These are phyloP conservation scores for Labrus mixtus DNA, from an alignment of 2,113 vertebrate genomes.

Conservation along the genomic window DNA sequence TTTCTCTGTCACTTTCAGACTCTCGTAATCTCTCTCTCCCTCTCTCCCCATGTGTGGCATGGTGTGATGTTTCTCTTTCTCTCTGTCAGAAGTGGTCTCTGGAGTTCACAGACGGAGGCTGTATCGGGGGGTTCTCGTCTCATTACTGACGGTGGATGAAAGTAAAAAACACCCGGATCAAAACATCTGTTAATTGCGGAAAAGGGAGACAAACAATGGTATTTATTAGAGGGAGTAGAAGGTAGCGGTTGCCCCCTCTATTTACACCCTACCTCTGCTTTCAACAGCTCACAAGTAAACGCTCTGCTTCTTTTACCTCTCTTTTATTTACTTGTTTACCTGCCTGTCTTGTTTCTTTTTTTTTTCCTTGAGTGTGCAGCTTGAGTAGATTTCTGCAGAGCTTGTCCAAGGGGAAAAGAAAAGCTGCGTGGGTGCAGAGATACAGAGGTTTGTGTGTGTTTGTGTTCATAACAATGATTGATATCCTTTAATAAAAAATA, in stretches of 20 bases:
- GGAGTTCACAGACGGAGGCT: slow-evolving; percentile 62
- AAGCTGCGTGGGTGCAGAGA: not conserved
- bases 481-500: not conserved
- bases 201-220: slow-evolving; percentile 75
- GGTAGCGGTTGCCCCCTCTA: slow-evolving; percentile 56
- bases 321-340: slow-evolving; percentile 49
- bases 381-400: slow-evolving; percentile 16
- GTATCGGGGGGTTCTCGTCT: slow-evolving; percentile 64
- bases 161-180: slow-evolving; percentile 69
- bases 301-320: slow-evolving; percentile 9
- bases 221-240: slow-evolving; percentile 67
- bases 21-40: slow-evolving; percentile 1
- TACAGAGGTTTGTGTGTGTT: not conserved
- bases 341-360: slow-evolving; percentile 16
- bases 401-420: accelerated
- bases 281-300: slow-evolving; percentile 44
- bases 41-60: slow-evolving; percentile 11
- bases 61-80: slow-evolving; percentile 68
- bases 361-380: slow-evolving; percentile 1
- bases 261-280: slow-evolving; percentile 55
- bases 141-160: slow-evolving; percentile 75
- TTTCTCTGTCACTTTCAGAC: slow-evolving; percentile 45
- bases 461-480: not conserved
- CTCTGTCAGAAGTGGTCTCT: slow-evolving; percentile 66
- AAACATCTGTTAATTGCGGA: slow-evolving; percentile 78